phyloP scores from a whole-genome alignment of 2,113 vertebrate genomes.

The Xiphophorus couchianus region DNA sequence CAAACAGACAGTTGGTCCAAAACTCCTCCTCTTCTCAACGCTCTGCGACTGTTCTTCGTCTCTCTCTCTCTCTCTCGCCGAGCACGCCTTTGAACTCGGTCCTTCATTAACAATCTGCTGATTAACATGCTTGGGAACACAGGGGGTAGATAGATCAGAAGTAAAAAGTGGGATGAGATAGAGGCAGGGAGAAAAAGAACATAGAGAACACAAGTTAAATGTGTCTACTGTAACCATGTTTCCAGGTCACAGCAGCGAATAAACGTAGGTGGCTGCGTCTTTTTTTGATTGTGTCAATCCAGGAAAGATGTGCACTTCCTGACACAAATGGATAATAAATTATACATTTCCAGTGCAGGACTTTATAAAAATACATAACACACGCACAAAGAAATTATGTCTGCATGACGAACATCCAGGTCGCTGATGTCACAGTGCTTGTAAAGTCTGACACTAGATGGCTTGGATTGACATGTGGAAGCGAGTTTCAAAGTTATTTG shows the following conservation, averaged over 20 bases:
- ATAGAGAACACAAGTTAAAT: constrained; percentile 18
- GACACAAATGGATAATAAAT: background rate
- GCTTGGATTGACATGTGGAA: background rate
- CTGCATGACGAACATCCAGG: background rate
- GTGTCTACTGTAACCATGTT: constrained; percentile 4
- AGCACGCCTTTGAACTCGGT: constrained; percentile 72
- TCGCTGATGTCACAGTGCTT: background rate
- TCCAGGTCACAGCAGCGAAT: constrained; percentile 21
- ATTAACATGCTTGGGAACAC: constrained; percentile 74
- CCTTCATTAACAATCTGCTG: constrained; percentile 79
- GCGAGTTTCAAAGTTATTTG: background rate
- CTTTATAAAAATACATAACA: background rate
- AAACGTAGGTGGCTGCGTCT: constrained; percentile 1
- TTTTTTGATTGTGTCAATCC: constrained; percentile 5
- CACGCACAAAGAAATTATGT: background rate
- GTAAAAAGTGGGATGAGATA: constrained; percentile 24
- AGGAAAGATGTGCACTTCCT: background rate
- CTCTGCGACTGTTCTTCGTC: constrained; percentile 57
- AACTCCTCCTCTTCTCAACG: constrained; percentile 62
- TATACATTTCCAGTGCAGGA: background rate
- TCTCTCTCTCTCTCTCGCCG: constrained; percentile 27
- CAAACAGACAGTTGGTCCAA: constrained; percentile 77
- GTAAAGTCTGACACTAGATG: background rate
- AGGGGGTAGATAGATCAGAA: constrained; percentile 59
- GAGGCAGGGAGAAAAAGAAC: constrained; percentile 25